Evolutionary conservation across 2,888 invertebrate genomes (phyloP), one percentile per base, ranked within the genome.

Genomic region (Harpagoxenus sublaevis): DNA sequence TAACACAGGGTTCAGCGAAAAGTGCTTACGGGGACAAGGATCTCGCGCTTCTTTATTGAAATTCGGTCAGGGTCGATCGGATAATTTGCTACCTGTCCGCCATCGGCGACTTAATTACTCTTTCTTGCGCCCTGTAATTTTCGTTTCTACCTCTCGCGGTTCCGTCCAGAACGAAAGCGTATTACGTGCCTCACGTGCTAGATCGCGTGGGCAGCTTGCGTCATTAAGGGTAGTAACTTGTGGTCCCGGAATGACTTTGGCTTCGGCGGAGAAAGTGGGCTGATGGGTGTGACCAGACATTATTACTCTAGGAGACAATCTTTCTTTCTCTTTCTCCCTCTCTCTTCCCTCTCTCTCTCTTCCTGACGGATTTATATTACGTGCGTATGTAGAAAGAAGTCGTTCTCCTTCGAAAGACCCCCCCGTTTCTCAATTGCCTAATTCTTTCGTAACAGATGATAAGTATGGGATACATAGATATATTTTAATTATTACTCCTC

Each of bases 191-290:
- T 85, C 83, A 87, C 84, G 23, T 23, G 62, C 89, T 88, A 88
- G 85, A 88, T 87, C 84, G 88, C 88, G 92, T 92, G 92, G 92
- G 92, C 84, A 85, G 88, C 86, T 92, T 92, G 89, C 91, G 91
- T 92, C 90, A 92, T 91, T 88, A 90, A 83, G 84, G 86, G 88
- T 89, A 88, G 91, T 91, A 91, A 87, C 87, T 71, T 35, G 88
- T 83, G 84, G 87, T 86, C 84, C 86, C 86, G 86, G 88, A 89
- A 89, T 92, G 89, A 91, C 91, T 91, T 91, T 89, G 91, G 90
- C 90, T 91, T 90, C 87, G 87, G 83, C 84, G 91, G 92, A 92
- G 92, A 92, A 92, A 92, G 92, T 92, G 88, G 57, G 83, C 90
- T 23, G 23, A 23, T 23, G 92, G 92, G 89, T 86, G 91, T 91